Conservation (phyloP, 2,888 invertebrate genomes). For the Macrosiphum euphorbiae region DNA sequence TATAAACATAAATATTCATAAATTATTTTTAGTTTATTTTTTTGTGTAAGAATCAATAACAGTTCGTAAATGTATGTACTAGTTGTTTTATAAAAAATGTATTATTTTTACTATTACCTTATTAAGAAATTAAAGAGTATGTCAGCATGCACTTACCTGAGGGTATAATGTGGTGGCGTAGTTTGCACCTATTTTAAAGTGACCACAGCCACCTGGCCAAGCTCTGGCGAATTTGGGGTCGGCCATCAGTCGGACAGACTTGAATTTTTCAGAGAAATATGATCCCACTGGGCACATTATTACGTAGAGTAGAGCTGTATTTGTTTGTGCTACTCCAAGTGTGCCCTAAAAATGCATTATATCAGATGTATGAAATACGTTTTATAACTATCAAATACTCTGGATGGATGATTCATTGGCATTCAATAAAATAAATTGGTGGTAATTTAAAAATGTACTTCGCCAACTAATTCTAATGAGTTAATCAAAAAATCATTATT, state of each 20-base stretch:
- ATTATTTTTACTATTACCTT: neutral
- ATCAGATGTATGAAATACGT: neutral
- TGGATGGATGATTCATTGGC: neutral
- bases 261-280: conserved; percentile 79
- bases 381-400: neutral
- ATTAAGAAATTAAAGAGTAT: neutral
- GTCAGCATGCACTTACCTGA: conserved; percentile 70
- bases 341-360: conserved; percentile 78
- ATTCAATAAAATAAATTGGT: too few species aligned
- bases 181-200: conserved; percentile 95
- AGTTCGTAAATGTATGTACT: neutral
- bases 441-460: neutral
- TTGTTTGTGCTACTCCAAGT: conserved; percentile 89
- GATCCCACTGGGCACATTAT: conserved; percentile 94
- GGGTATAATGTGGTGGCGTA: conserved; percentile 89
- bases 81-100: neutral
- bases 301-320: conserved; percentile 90
- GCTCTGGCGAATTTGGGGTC: conserved; percentile 88
- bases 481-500: neutral
- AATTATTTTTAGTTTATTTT: neutral
- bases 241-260: conserved; percentile 89
- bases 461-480: neutral
- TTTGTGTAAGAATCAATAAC: neutral
- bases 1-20: neutral
- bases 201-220: conserved; percentile 96